These are phyloP conservation scores for Chascanopsetta lugubris DNA, from an alignment of 2,113 vertebrate species.

Conservation along the genomic window DNA sequence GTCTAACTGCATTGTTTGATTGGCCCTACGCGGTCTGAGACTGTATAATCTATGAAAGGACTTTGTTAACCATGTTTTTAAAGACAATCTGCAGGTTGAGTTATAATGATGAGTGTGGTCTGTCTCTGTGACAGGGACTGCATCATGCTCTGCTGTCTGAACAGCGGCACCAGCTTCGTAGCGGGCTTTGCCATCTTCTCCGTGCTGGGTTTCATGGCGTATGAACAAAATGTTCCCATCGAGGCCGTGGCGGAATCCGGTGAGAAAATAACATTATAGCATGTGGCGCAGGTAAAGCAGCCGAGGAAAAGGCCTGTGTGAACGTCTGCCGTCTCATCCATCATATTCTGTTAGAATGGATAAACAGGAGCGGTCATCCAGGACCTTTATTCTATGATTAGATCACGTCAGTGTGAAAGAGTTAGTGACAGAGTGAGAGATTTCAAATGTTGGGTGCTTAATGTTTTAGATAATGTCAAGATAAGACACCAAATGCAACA, in stretches of 20 bases:
- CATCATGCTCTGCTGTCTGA: conserved; percentile 95
- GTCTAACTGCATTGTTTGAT: too few relatives aligned
- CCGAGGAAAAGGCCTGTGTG: neutral
- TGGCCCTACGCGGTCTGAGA: too few relatives aligned
- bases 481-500: conserved; percentile 4
- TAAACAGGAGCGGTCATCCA: conserved; percentile 46
- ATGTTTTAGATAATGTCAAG: conserved; percentile 32
- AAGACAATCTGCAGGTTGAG: too few relatives aligned
- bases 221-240: conserved; percentile 95
- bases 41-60: too few relatives aligned
- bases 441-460: conserved; percentile 50
- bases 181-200: conserved; percentile 99
- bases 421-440: conserved; percentile 61
- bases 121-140: conserved; percentile 87
- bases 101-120: neutral
- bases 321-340: neutral
- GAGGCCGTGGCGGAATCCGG: conserved; percentile 97
- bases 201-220: conserved; percentile 98
- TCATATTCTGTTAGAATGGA: conserved; percentile 33
- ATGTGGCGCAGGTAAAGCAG: neutral
- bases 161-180: conserved; percentile 97
- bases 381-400: conserved; percentile 62
- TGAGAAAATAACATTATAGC: conserved; percentile 68
- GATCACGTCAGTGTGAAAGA: conserved; percentile 74
- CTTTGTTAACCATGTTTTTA: too few relatives aligned